Percentiles rank a stretch among this genome's conserved stretches.
Conservation (phyloP, 2,888 invertebrate genomes). For the Chloroclysta siterata region DNA sequence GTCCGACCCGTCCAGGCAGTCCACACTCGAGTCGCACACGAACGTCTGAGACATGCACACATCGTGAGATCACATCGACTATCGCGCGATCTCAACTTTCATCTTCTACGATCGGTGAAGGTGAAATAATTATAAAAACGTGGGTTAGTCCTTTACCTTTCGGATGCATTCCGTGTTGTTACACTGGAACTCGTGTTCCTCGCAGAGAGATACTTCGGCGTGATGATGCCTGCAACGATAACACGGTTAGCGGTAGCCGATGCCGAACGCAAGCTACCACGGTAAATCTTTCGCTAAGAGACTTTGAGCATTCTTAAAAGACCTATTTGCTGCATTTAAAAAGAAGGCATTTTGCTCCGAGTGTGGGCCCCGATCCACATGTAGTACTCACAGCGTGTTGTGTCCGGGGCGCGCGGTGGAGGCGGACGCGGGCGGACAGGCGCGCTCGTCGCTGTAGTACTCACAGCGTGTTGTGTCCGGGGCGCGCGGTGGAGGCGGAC, state of each 20-base stretch:
- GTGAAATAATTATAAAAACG: not conserved
- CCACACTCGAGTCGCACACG: slow-evolving; percentile 88
- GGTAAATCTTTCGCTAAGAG: too few species aligned
- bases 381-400: slow-evolving; percentile 39
- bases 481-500: slow-evolving; percentile 28
- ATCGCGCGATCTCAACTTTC: too few species aligned
- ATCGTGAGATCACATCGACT: too few species aligned
- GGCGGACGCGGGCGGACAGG: too few species aligned
- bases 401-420: slow-evolving; percentile 31
- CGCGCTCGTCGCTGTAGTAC: too few species aligned
- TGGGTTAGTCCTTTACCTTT: slow-evolving; percentile 59
- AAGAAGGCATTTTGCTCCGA: too few species aligned
- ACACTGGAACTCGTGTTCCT: slow-evolving; percentile 87
- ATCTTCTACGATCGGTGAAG: not conserved
- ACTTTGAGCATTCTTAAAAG: too few species aligned
- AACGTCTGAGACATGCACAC: slow-evolving; percentile 67
- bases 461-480: slow-evolving; percentile 39
- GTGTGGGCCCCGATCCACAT: too few species aligned
- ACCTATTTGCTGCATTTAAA: too few species aligned
- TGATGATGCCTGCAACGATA: slow-evolving; percentile 45
- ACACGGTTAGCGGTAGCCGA: not conserved
- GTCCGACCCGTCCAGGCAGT: slow-evolving; percentile 91
- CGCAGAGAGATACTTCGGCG: slow-evolving; percentile 69
- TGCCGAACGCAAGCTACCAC: too few species aligned
- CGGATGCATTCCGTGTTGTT: slow-evolving; percentile 87